Conservation (phyloP, 2,113 vertebrate genomes). For the Choloepus hoffmanni region DNA sequence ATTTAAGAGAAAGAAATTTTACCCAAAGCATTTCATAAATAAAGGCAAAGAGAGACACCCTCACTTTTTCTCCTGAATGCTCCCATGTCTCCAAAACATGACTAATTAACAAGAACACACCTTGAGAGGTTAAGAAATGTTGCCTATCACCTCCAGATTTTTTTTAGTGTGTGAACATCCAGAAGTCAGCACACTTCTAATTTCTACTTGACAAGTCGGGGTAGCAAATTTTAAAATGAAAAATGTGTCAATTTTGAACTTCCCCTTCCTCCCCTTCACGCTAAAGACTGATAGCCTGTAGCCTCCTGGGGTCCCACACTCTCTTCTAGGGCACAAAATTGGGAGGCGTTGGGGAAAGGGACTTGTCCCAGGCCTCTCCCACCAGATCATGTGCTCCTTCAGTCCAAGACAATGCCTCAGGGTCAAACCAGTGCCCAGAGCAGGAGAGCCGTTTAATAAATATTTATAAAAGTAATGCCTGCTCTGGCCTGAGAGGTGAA, state of each 20-base stretch:
- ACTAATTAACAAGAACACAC: rapidly evolving
- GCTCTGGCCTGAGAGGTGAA: too few relatives aligned
- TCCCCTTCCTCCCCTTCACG: neutral
- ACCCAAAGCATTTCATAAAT: neutral
- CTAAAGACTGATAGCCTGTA: rapidly evolving
- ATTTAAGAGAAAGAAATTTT: neutral
- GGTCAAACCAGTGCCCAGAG: neutral
- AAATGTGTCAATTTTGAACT: neutral
- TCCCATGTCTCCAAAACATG: neutral
- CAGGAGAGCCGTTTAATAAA: rapidly evolving
- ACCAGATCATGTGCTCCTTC: neutral
- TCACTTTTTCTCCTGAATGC: rapidly evolving
- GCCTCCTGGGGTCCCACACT: neutral
- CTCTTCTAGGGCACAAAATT: neutral
- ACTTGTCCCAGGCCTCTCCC: neutral
- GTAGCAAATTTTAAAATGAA: neutral
- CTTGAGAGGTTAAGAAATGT: neutral
- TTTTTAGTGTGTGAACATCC: constrained; percentile 51
- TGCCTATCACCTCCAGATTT: neutral
- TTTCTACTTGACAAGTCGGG: constrained; percentile 24
- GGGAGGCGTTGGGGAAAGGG: neutral
- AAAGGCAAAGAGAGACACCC: neutral
- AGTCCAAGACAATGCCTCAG: neutral
- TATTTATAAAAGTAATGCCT: too few relatives aligned
- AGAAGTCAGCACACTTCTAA: constrained; percentile 48